A percentile compares a stretch with the other conserved stretches of the same genome.
These are phyloP conservation scores for Hypotaenidia okinawae DNA, from an alignment of 2,797 vertebrate species.

Conservation along the genomic window DNA sequence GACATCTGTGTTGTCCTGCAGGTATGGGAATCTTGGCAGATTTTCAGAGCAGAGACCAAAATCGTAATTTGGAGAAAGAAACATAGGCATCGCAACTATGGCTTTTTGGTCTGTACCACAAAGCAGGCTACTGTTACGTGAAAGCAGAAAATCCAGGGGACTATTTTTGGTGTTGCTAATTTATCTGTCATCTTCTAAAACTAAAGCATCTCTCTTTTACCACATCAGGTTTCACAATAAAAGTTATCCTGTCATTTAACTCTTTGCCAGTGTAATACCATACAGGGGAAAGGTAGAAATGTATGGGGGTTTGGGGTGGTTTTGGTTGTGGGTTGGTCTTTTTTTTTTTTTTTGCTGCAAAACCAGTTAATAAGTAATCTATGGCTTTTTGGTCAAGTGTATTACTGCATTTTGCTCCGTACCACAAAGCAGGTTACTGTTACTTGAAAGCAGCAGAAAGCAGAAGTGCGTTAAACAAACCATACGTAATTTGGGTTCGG, in stretches of 20 bases:
- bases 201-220: not conserved
- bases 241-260: not conserved
- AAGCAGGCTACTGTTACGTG: not conserved
- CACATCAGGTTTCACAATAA: not conserved
- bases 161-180: not conserved
- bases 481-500: not conserved
- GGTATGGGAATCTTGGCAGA: not conserved
- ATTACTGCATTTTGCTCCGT: too few species aligned
- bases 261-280: not conserved
- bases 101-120: not conserved
- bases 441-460: not conserved
- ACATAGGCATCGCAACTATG: not conserved
- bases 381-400: too few species aligned
- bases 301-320: not conserved
- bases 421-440: not conserved
- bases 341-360: not conserved
- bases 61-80: not conserved
- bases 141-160: not conserved
- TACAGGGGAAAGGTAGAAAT: not conserved
- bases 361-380: not conserved
- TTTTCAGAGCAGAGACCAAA: constrained; percentile 35
- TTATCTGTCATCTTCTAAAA: not conserved
- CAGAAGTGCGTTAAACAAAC: not conserved
- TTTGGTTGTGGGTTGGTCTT: not conserved
- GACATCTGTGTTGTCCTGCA: constrained; percentile 31